A percentile compares a stretch with the other conserved stretches of the same genome.
phyloP scores from a whole-genome alignment of 2,113 vertebrate genomes.

The Rhizomys pruinosus region DNA sequence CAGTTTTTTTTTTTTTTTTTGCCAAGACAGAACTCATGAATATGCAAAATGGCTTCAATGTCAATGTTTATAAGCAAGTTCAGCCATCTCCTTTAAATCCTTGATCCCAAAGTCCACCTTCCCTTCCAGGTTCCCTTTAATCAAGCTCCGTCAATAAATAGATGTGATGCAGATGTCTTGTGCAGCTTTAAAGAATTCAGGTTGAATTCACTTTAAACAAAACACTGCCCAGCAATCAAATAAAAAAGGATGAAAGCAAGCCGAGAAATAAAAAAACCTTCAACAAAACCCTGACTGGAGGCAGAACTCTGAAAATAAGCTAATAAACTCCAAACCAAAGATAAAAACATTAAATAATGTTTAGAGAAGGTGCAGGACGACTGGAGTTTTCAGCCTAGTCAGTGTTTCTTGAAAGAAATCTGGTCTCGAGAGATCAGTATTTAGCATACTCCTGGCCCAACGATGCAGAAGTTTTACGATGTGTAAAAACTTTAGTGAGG shows the following conservation, averaged over 20 bases:
- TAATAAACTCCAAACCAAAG: background rate
- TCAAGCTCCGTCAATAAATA: constrained; percentile 2
- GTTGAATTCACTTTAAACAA: constrained; percentile 36
- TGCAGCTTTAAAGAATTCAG: background rate
- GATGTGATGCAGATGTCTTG: background rate
- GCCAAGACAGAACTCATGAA: background rate
- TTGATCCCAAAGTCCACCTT: background rate
- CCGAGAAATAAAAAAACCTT: background rate
- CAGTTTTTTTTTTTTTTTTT: background rate
- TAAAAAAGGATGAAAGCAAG: background rate
- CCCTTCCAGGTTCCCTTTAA: background rate
- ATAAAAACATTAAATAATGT: background rate
- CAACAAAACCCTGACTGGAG: background rate
- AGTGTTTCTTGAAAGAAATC: background rate
- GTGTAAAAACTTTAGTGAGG: background rate
- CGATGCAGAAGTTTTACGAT: background rate
- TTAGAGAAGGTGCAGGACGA: background rate
- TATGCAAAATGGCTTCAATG: accelerated
- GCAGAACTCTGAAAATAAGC: background rate
- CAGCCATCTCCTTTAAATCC: background rate
- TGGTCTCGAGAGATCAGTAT: accelerated
- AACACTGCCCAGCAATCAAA: background rate
- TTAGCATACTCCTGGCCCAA: background rate
- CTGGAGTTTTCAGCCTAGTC: background rate
- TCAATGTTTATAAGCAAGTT: background rate